Evolutionary conservation across 2,797 vertebrate species (phyloP), one percentile per base, ranked within the genome.

Genomic region (Mastacembelus armatus): DNA sequence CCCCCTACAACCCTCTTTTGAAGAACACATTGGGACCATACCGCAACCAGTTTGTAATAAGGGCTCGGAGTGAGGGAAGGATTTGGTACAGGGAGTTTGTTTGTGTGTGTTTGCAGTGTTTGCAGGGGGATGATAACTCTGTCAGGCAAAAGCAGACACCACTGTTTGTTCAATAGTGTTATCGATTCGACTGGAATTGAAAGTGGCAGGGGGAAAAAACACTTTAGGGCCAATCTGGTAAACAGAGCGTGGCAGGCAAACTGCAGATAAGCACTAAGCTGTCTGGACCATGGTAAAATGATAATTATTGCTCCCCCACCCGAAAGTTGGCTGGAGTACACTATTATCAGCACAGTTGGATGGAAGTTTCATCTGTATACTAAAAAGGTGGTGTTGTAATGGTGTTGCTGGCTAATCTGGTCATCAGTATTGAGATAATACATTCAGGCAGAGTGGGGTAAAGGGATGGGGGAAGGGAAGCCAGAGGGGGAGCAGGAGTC

Each of bases 21-120:
- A 90, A 78, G 77, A 92, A 89, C 90, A 91, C 93, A 90, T 89
- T 88, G 88, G 68, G 78, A 82, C 85, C 90, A 90, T 90, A 92
- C 89, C 74, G 44, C 84, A 77, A 84, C 85, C 88, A 77, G 90
- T 85, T 84, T 89, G 89, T 81, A 85, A 91, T 89, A 86, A 57
- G 68, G 61, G 71, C 39, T 73, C 4, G 1, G 32, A 48, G 62
- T 29, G 48, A 26, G 42, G 35, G 51, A 33, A 35, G 43, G 29
- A 33, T 32, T 32, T 43, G 50, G 66, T 44, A 49, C 10, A 2
- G 66, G 56, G 59, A 47, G 55, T 38, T 72, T 76, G 64, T 80
- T 79, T 84, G 69, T 82, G 80, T 77, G 73, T 47, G 54, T 62
- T 68, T 79, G 69, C 58, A 39, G 61, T 82, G 78, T 85, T 78